Percentiles rank a stretch among this genome's conserved stretches.
Conservation (phyloP, 2,888 invertebrate species). For the Acrobasis suavella region DNA sequence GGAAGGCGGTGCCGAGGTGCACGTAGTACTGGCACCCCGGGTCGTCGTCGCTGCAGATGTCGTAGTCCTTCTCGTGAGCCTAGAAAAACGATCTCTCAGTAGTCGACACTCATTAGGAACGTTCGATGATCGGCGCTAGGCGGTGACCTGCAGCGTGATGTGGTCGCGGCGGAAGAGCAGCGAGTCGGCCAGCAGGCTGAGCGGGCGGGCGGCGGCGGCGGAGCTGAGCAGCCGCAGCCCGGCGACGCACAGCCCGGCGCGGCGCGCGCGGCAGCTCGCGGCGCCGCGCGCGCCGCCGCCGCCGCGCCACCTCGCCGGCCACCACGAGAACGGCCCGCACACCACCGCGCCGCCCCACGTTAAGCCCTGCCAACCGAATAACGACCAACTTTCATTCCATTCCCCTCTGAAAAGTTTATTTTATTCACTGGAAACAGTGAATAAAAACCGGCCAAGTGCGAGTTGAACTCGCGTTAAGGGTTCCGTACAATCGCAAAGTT, state of each 20-base stretch:
- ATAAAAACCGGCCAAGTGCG: too few species aligned
- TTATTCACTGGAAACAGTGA: too few species aligned
- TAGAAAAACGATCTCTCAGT: constrained; percentile 27
- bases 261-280: constrained; percentile 46
- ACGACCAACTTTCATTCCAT: too few species aligned
- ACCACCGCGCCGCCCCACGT: constrained; percentile 25
- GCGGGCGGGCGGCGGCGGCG: constrained; percentile 49
- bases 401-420: too few species aligned
- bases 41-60: constrained; percentile 60
- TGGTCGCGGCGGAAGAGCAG: constrained; percentile 50
- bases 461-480: too few species aligned
- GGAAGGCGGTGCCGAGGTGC: constrained; percentile 61
- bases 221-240: constrained; percentile 50
- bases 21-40: constrained; percentile 59
- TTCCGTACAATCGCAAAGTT: too few species aligned
- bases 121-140: constrained; percentile 4
- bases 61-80: constrained; percentile 66
- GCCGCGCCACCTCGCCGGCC: constrained; percentile 57
- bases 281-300: constrained; percentile 45
- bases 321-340: constrained; percentile 46
- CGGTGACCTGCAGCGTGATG: constrained; percentile 47
- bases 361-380: constrained; percentile 31
- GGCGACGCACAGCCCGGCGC: constrained; percentile 47
- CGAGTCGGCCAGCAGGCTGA: constrained; percentile 60
- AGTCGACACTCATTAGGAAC: too few species aligned